Percentiles rank a stretch among this genome's conserved stretches.
Evolutionary conservation across 2,113 vertebrate genomes (phyloP).

Genomic region (Diadophis punctatus): DNA sequence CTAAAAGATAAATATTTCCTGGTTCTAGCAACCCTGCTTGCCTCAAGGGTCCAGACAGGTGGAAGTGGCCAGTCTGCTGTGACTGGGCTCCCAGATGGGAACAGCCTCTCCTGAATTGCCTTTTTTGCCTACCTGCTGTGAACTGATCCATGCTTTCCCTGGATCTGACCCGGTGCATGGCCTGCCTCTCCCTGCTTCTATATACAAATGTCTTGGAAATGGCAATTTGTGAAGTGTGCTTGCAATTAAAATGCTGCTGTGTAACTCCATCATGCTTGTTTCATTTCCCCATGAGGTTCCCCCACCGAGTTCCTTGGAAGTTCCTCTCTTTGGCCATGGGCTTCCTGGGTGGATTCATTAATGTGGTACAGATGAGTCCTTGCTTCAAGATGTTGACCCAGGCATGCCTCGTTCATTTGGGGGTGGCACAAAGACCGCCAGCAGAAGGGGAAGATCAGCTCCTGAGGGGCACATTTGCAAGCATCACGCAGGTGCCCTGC

Average conservation of each 20-base stretch:
- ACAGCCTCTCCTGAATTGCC: not conserved
- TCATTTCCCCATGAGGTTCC: rapidly evolving
- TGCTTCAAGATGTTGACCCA: rapidly evolving
- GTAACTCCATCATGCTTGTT: not conserved
- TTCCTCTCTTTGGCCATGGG: rapidly evolving
- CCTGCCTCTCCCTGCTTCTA: not conserved
- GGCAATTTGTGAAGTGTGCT: not conserved
- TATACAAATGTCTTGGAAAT: not conserved
- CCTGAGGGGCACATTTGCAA: not conserved
- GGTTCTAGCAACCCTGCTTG: not conserved
- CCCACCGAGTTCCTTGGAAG: not conserved
- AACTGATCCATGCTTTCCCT: not conserved
- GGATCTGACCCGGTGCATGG: not conserved
- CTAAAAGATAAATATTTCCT: not conserved
- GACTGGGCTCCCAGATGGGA: not conserved
- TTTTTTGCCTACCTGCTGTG: not conserved
- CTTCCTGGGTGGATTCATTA: not conserved
- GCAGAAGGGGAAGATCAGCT: not conserved
- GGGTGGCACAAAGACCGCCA: not conserved
- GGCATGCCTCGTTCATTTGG: rapidly evolving
- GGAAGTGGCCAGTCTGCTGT: not conserved
- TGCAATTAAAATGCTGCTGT: not conserved
- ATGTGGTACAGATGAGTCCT: not conserved
- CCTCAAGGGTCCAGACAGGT: not conserved
- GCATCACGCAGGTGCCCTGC: not conserved